Evolutionary conservation across 2,797 vertebrate species (phyloP).

Genomic region (Poeciliopsis turneri): DNA sequence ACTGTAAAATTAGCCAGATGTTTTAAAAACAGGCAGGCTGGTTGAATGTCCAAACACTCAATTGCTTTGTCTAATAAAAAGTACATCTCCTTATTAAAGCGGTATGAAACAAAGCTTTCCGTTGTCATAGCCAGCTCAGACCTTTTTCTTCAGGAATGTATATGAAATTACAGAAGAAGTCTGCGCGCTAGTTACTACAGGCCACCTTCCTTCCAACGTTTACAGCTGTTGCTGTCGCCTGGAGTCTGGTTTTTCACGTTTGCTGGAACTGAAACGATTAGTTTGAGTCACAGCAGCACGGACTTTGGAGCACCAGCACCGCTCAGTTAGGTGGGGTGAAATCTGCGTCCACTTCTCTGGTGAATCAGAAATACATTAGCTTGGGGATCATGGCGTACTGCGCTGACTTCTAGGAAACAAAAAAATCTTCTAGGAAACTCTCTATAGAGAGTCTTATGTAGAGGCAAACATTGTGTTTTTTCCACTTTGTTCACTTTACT

Average conservation of each 20-base stretch:
- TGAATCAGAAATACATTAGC: constrained; percentile 10
- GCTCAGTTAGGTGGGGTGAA: not conserved
- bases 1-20: not conserved
- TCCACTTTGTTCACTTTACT: not conserved
- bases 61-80: not conserved
- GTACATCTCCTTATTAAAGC: not conserved
- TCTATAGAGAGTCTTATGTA: not conserved
- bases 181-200: not conserved
- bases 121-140: not conserved
- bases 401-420: not conserved
- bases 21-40: not conserved
- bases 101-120: not conserved
- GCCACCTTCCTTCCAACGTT: not conserved
- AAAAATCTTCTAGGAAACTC: not conserved
- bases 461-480: not conserved
- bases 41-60: not conserved
- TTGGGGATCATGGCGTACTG: not conserved
- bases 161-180: not conserved
- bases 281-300: not conserved
- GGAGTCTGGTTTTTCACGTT: not conserved
- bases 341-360: not conserved
- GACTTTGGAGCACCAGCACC: not conserved
- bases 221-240: not conserved
- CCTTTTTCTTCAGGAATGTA: not conserved
- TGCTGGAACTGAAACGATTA: not conserved